Percentiles rank a stretch among this genome's conserved stretches.
Evolutionary conservation across 1,140 invertebrate species (phyloP).

Genomic region (Babylonia areolata): DNA sequence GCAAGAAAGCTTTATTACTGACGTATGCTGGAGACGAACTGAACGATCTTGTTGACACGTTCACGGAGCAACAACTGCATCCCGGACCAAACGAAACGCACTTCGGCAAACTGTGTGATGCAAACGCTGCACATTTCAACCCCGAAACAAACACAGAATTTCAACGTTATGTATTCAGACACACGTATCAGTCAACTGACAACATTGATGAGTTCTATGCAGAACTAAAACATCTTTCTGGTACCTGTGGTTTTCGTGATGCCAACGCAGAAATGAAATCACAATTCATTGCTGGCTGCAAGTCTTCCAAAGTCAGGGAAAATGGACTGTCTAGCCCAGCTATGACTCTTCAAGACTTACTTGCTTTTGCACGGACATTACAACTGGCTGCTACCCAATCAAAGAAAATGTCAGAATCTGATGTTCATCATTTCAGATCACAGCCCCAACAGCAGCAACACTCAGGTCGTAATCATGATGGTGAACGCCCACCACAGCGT

Average conservation of each 20-base stretch:
- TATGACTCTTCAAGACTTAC: background rate
- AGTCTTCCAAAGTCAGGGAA: slow-evolving; percentile 6
- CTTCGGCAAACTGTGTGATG: background rate
- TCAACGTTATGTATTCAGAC: background rate
- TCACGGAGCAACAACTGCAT: background rate
- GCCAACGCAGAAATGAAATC: slow-evolving; percentile 13
- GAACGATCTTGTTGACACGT: slow-evolving; percentile 12
- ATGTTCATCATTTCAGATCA: background rate
- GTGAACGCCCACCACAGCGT: background rate
- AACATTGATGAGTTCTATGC: background rate
- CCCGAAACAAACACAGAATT: background rate
- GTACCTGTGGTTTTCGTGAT: background rate
- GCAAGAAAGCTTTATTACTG: background rate
- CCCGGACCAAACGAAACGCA: background rate
- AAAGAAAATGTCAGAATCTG: background rate
- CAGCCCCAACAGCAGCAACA: background rate
- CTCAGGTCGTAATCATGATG: background rate
- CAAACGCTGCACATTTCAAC: background rate
- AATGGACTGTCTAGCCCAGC: background rate
- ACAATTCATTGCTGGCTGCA: slow-evolving; percentile 11
- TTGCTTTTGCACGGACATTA: background rate
- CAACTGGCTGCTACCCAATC: slow-evolving; percentile 5
- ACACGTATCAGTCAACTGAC: background rate
- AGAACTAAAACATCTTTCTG: background rate
- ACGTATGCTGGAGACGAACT: slow-evolving; percentile 17